These are phyloP conservation scores for Anthoptus insignis DNA, from an alignment of 2,888 invertebrate genomes.

Conservation along the genomic window DNA sequence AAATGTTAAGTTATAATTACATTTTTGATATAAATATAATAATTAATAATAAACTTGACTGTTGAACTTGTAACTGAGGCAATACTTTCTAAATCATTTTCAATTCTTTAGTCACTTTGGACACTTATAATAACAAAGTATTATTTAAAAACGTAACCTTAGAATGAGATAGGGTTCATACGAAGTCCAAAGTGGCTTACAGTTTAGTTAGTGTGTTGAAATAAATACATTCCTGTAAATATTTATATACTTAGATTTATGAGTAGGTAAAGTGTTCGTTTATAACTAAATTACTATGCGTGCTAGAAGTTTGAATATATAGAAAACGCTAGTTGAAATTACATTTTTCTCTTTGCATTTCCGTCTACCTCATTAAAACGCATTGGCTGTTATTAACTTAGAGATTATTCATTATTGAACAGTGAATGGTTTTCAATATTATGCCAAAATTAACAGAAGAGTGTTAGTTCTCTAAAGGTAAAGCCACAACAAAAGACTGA, in stretches of 20 bases:
- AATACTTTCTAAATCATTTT: neutral
- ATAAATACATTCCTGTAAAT: conserved; percentile 72
- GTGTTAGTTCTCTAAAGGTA: conserved; percentile 4
- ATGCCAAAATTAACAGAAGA: conserved; percentile 30
- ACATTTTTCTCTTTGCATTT: conserved; percentile 54
- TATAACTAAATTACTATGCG: conserved; percentile 26
- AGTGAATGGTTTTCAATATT: conserved; percentile 21
- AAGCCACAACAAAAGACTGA: conserved; percentile 32
- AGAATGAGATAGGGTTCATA: neutral
- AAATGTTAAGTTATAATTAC: neutral
- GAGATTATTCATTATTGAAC: conserved; percentile 16
- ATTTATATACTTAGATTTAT: conserved; percentile 45
- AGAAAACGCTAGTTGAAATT: conserved; percentile 9
- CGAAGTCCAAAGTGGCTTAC: neutral
- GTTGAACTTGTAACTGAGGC: conserved; percentile 2
- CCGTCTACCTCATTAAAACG: conserved; percentile 62
- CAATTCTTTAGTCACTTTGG: neutral
- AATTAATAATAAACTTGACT: neutral
- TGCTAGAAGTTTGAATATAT: conserved; percentile 33
- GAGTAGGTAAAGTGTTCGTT: neutral
- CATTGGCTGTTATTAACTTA: conserved; percentile 31
- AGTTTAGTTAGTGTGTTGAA: conserved; percentile 11
- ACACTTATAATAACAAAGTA: too few relatives aligned
- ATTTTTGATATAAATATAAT: neutral
- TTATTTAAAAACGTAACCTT: too few relatives aligned